Base-by-base conservation (phyloP, 2,888 invertebrate genomes). In the Drosophila rellima region DNA sequence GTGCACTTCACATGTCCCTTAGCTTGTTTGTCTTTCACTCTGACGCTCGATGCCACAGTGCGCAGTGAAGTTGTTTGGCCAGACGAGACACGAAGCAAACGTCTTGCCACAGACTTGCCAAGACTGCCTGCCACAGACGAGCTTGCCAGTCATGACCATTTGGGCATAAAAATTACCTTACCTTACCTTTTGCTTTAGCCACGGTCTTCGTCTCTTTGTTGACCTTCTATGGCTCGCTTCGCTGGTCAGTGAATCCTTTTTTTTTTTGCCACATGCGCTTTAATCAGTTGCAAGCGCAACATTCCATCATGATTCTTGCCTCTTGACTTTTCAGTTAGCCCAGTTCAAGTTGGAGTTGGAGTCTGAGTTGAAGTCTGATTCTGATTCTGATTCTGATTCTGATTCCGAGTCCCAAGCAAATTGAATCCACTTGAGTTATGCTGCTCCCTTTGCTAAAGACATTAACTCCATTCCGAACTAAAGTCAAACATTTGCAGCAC, bases 21-120 rank as follows among this genome's bases (percentile, higher is more conserved):
- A 66, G 82, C 85, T 86, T 86, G 89, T 86, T 86, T 86, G 85
- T 86, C 85, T 86, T 86, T 82, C 88, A 86, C 89, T 86, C 85
- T 85, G 89, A 74, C 87, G 71, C 67, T 64, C 52, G 68, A 40
- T 40, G 62, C 71, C 47, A 44, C 55, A 37, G 64, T 26, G 26
- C 66, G 47, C 57, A 56, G 64, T 80, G 69, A 78, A 81, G 84
- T 82, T 82, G 84, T 87, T 82, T 87, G 84, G 70, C 72, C 88
- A 82, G 87, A 82, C 82, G 59, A 51, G 47, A 55, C 55, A 62
- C 70, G 61, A 39, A 20, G 44, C 55, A 45, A 26, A 26, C 60
- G 60, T 61, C 65, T 74, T 76, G 62, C 69, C 61, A 48, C 63
- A 63, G 50, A 48, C 33, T 44, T 18, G 56, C 64, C 20, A 35